phyloP scores from a whole-genome alignment of 1,140 invertebrate species.

The Asbolus verrucosus region DNA sequence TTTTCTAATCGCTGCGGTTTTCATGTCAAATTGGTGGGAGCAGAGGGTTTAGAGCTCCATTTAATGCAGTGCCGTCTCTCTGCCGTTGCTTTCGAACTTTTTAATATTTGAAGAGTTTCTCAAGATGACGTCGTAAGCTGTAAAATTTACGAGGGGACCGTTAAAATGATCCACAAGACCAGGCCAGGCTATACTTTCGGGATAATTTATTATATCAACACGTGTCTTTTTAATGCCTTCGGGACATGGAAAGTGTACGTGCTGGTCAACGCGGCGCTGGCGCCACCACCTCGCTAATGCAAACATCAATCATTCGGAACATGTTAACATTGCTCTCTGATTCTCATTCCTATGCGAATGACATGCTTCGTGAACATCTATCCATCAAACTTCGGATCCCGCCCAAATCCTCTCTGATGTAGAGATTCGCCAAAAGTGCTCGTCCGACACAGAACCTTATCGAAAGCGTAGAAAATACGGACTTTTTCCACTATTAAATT shows the following conservation, averaged over 20 bases:
- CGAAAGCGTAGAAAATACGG: conserved; percentile 1
- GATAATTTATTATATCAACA: conserved; percentile 39
- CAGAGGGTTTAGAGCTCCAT: conserved; percentile 29
- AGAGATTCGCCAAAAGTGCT: conserved; percentile 19
- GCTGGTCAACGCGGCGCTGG: conserved; percentile 14
- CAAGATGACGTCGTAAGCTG: conserved; percentile 32
- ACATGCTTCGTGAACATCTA: conserved; percentile 31
- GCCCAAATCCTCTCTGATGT: conserved; percentile 26
- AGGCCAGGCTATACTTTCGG: conserved; percentile 29
- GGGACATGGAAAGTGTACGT: conserved; percentile 31
- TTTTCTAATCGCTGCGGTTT: conserved; percentile 36
- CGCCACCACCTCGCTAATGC: too few relatives aligned
- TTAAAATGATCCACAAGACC: conserved; percentile 36
- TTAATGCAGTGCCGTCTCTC: conserved; percentile 39
- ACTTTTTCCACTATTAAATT: conserved; percentile 5
- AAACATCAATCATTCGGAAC: conserved; percentile 37
- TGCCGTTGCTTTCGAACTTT: conserved; percentile 24
- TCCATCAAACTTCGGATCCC: conserved; percentile 29
- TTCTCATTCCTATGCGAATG: conserved; percentile 37
- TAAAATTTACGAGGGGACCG: conserved; percentile 33
- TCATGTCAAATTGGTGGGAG: conserved; percentile 33
- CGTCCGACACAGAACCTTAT: conserved; percentile 1
- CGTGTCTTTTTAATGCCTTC: conserved; percentile 37
- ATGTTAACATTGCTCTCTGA: conserved; percentile 39
- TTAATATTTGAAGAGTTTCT: conserved; percentile 33